Evolutionary conservation across 2,797 vertebrate genomes (phyloP).

Genomic region (Crocidura indochinensis): DNA sequence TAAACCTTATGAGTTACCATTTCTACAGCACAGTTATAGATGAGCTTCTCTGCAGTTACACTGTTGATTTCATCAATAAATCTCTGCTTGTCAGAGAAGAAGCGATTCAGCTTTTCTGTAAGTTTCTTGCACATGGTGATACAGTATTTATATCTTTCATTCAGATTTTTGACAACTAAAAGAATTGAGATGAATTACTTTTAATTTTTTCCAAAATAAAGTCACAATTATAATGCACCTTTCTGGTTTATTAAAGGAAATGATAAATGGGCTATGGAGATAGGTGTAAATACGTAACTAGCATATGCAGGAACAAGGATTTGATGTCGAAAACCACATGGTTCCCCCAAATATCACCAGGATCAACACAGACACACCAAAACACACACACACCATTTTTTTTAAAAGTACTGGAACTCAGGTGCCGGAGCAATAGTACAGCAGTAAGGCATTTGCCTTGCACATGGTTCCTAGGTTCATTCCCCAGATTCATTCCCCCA

Average conservation of each 20-base stretch:
- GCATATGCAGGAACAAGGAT: background rate
- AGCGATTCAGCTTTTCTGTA: conserved; percentile 96
- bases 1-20: conserved; percentile 91
- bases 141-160: conserved; percentile 98
- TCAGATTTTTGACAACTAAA: conserved; percentile 97
- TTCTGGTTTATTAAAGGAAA: background rate
- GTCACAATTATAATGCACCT: background rate
- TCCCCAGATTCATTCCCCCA: too few species aligned
- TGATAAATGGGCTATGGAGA: background rate
- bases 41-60: conserved; percentile 98
- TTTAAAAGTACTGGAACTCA: too few species aligned
- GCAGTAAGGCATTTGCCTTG: too few species aligned
- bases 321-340: background rate
- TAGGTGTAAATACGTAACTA: background rate
- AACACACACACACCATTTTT: too few species aligned
- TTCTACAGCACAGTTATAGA: conserved; percentile 97
- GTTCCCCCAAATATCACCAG: too few species aligned
- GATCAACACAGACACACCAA: too few species aligned
- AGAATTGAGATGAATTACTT: conserved; percentile 69
- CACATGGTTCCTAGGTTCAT: too few species aligned
- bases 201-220: conserved; percentile 64
- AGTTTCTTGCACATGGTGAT: conserved; percentile 96
- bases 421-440: too few species aligned
- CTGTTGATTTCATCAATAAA: conserved; percentile 99
- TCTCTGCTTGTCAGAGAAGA: conserved; percentile 98